phyloP scores from a whole-genome alignment of 2,888 invertebrate species.

The Eristalis tenax region DNA sequence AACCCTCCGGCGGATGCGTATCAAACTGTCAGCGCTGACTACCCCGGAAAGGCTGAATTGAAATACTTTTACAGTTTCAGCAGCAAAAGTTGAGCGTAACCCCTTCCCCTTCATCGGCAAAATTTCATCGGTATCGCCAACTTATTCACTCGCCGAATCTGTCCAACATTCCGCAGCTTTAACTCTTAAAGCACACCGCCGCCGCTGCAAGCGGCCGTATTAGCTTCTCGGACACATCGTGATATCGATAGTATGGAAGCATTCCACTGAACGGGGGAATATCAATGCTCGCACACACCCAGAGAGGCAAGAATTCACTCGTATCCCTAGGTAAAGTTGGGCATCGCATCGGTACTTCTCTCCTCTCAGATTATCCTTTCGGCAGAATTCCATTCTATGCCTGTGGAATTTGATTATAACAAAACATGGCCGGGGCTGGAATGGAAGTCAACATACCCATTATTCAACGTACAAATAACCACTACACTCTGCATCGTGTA shows the following conservation, averaged over 20 bases:
- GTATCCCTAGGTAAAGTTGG: conserved; percentile 22
- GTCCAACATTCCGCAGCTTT: background rate
- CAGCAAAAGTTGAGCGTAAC: background rate
- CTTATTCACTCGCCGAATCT: background rate
- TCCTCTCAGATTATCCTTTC: conserved; percentile 40
- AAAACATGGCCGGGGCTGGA: conserved; percentile 33
- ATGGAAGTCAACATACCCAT: conserved; percentile 41
- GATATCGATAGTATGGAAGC: background rate
- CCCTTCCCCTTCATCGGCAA: background rate
- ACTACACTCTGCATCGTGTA: conserved; percentile 17
- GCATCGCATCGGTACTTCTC: conserved; percentile 13
- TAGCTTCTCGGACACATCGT: background rate
- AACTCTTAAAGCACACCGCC: background rate
- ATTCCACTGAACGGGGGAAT: background rate
- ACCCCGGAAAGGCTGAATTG: too few species aligned
- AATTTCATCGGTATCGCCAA: background rate
- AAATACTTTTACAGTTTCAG: background rate
- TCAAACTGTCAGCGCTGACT: too few species aligned
- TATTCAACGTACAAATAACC: conserved; percentile 21
- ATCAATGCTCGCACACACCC: background rate
- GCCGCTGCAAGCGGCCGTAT: background rate
- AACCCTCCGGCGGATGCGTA: too few species aligned
- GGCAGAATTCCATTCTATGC: conserved; percentile 38
- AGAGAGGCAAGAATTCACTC: background rate
- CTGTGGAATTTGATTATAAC: conserved; percentile 53